These are phyloP conservation scores for Tragelaphus imberbis DNA, from an alignment of 2,113 vertebrate species.

Conservation along the genomic window DNA sequence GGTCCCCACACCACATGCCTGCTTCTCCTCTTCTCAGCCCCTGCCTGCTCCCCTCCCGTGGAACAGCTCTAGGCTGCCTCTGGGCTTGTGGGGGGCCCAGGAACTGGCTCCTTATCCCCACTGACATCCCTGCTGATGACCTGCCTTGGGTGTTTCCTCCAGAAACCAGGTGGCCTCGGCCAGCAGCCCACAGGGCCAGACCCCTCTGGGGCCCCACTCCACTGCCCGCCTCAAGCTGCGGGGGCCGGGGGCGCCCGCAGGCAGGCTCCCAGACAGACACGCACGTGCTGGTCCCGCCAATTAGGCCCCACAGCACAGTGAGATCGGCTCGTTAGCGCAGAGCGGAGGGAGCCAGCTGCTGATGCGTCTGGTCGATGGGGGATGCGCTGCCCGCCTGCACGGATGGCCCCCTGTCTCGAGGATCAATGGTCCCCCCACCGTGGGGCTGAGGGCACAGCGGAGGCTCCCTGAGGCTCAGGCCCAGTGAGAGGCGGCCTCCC, in stretches of 20 bases:
- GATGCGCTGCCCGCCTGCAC: neutral
- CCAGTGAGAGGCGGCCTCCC: neutral
- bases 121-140: neutral
- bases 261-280: conserved; percentile 15
- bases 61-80: neutral
- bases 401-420: neutral
- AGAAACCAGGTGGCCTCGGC: neutral
- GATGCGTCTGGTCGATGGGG: conserved; percentile 7
- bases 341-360: neutral
- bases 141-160: neutral
- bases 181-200: rapidly evolving
- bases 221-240: neutral
- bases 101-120: neutral
- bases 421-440: conserved; percentile 42
- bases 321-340: neutral
- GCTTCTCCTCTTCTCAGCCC: too few species aligned
- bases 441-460: neutral
- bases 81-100: neutral
- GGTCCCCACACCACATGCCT: neutral
- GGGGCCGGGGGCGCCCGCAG: rapidly evolving
- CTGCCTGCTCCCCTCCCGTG: rapidly evolving
- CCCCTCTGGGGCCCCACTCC: rapidly evolving
- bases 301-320: neutral
- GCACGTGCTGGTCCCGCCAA: neutral
- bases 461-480: neutral